Evolutionary conservation across 2,888 invertebrate genomes (phyloP).

Genomic region (Mellilla xanthometata): DNA sequence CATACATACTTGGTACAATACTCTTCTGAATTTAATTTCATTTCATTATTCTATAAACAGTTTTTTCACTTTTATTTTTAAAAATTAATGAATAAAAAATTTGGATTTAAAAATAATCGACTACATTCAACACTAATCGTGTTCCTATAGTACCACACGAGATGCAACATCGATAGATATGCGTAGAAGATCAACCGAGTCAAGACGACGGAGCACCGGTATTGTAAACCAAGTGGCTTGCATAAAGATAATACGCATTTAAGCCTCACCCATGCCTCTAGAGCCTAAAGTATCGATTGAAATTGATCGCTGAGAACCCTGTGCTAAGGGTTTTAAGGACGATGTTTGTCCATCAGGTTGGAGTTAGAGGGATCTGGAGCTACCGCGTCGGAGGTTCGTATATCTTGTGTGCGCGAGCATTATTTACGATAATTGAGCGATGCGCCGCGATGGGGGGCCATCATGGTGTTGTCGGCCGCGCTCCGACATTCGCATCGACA

Average conservation of each 20-base stretch:
- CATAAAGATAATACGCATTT: slow-evolving; percentile 82
- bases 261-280: slow-evolving; percentile 55
- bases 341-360: slow-evolving; percentile 42
- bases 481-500: slow-evolving; percentile 80
- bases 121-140: slow-evolving; percentile 42
- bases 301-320: slow-evolving; percentile 46
- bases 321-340: slow-evolving; percentile 45
- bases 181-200: slow-evolving; percentile 68
- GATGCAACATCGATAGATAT: slow-evolving; percentile 73
- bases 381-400: slow-evolving; percentile 74
- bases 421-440: slow-evolving; percentile 84
- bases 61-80: no score
- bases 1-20: no score
- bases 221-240: slow-evolving; percentile 80
- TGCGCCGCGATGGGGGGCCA: slow-evolving; percentile 82
- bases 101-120: slow-evolving; percentile 41
- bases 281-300: slow-evolving; percentile 52
- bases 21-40: no score
- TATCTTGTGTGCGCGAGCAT: slow-evolving; percentile 82
- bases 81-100: no score
- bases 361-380: slow-evolving; percentile 65
- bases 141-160: slow-evolving; percentile 58
- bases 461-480: slow-evolving; percentile 79
- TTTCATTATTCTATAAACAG: no score
- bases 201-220: slow-evolving; percentile 68